These are phyloP conservation scores for Diadophis punctatus DNA, from an alignment of 2,113 vertebrate species.

Conservation along the genomic window DNA sequence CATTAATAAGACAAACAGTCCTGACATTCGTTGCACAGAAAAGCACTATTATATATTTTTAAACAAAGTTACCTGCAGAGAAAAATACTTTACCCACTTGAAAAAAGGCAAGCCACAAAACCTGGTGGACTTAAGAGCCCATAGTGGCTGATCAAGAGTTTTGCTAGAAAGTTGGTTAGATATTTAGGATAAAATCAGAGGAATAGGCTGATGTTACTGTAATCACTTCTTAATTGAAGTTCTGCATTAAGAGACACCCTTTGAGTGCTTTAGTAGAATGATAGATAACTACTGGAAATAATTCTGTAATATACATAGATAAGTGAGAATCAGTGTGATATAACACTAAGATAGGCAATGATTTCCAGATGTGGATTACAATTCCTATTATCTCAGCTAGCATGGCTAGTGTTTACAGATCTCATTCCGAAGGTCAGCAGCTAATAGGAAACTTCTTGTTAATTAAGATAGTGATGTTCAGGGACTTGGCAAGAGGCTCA, in stretches of 20 bases:
- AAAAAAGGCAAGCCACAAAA: neutral
- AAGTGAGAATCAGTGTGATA: neutral
- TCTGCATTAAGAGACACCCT: neutral
- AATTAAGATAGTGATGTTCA: neutral
- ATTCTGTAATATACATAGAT: neutral
- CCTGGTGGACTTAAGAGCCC: neutral
- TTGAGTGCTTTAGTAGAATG: neutral
- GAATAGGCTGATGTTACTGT: neutral
- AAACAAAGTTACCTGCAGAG: neutral
- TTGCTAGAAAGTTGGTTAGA: neutral
- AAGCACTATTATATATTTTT: neutral
- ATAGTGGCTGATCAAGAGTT: neutral
- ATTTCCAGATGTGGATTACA: neutral
- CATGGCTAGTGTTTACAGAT: neutral
- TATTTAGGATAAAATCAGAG: neutral
- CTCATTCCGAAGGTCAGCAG: neutral
- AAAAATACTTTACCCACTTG: neutral
- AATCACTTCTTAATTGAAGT: neutral
- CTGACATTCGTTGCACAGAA: neutral
- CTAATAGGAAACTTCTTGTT: neutral
- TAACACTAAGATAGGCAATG: neutral
- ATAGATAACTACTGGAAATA: neutral
- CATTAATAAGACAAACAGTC: neutral
- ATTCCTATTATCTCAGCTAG: neutral
- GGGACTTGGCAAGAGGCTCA: neutral